Percentiles rank a stretch among this genome's conserved stretches.
These are phyloP conservation scores for Lasioglossum pauxillum DNA, from an alignment of 2,888 invertebrate genomes.

Conservation along the genomic window DNA sequence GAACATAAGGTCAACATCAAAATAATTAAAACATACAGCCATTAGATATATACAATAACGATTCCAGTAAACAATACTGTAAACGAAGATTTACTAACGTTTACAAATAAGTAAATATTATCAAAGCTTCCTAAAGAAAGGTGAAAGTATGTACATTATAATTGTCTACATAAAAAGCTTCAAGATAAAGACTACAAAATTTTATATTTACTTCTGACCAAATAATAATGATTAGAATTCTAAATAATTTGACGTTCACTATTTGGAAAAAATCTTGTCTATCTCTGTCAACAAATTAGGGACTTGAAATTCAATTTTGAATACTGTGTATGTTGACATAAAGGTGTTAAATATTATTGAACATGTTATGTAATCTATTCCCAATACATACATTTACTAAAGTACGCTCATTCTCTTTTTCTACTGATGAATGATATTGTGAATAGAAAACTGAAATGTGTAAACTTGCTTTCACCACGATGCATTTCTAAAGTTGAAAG, in stretches of 20 bases:
- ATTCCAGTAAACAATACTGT: neutral
- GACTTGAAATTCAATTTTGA: neutral
- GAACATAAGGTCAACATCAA: neutral
- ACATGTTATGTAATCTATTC: conserved; percentile 16
- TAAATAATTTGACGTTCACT: neutral
- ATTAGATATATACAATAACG: neutral
- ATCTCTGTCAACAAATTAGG: neutral
- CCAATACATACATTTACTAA: neutral
- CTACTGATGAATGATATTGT: neutral
- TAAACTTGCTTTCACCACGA: conserved; percentile 8
- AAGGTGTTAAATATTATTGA: neutral
- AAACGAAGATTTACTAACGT: neutral
- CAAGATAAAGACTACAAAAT: neutral
- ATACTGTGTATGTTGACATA: too few species aligned
- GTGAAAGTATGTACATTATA: neutral
- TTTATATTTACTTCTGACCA: neutral
- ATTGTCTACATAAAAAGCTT: neutral
- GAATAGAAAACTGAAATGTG: conserved; percentile 12
- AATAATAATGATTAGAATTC: neutral
- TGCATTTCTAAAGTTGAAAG: conserved; percentile 24
- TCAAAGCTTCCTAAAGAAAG: neutral
- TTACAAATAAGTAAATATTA: neutral
- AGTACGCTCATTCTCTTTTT: neutral
- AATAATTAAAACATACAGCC: neutral
- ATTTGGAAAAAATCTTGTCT: neutral